phyloP scores from a whole-genome alignment of 2,888 invertebrate species.

The Chironomus riparius region DNA sequence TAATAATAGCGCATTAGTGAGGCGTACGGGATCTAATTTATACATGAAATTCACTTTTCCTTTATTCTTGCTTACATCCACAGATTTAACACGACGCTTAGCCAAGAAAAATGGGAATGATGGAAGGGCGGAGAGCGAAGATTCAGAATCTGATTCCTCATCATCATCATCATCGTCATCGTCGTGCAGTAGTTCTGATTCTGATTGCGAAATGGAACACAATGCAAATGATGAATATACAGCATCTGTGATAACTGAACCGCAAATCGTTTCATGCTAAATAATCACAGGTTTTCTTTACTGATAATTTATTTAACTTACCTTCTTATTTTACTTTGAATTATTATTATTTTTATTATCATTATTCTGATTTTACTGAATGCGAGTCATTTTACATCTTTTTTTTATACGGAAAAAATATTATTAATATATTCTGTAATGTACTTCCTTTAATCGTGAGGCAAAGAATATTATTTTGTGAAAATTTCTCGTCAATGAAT shows the following conservation, averaged over 20 bases:
- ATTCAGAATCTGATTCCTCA: constrained; percentile 47
- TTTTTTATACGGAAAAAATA: not conserved
- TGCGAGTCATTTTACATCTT: not conserved
- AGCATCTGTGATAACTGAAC: constrained; percentile 17
- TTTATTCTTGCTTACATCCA: constrained; percentile 25
- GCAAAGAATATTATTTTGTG: not conserved
- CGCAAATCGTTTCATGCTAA: constrained; percentile 19
- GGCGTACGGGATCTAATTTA: constrained; percentile 31
- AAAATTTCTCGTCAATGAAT: not conserved
- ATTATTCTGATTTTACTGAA: not conserved
- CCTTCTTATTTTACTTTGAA: not conserved
- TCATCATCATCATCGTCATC: constrained; percentile 28
- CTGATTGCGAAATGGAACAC: not conserved
- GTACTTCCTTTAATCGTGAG: not conserved
- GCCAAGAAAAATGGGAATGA: constrained; percentile 30
- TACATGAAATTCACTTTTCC: constrained; percentile 29
- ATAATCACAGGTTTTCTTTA: constrained; percentile 12
- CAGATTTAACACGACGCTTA: constrained; percentile 38
- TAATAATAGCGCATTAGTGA: not conserved
- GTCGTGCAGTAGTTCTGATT: constrained; percentile 2
- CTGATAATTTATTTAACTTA: constrained; percentile 8
- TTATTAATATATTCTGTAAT: not conserved
- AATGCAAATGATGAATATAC: not conserved
- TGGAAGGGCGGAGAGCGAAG: constrained; percentile 37
- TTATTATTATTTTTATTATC: not conserved